phyloP scores from a whole-genome alignment of 2,113 vertebrate genomes.

The mouse (Mus musculus) region DNA sequence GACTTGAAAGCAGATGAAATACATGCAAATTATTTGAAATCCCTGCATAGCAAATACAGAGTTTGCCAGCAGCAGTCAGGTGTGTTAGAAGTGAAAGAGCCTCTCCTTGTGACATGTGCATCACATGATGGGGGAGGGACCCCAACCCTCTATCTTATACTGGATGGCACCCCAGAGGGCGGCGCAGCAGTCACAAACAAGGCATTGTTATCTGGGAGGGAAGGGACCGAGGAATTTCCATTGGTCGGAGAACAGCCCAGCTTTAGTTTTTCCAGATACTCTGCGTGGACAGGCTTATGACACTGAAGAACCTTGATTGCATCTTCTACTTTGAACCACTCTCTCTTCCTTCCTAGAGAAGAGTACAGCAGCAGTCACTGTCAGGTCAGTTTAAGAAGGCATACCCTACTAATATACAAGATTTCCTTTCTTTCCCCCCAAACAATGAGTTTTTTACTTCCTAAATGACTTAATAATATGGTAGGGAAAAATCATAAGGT shows the following conservation, averaged over 20 bases:
- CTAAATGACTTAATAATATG: not conserved
- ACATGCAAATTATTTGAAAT: constrained; percentile 82
- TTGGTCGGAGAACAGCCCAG: constrained; percentile 91
- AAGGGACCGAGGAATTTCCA: constrained; percentile 88
- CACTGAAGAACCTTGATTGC: constrained; percentile 96
- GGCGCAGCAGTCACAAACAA: constrained; percentile 92
- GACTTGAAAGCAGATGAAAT: constrained; percentile 81
- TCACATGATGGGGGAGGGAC: constrained; percentile 69
- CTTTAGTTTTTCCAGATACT: constrained; percentile 95
- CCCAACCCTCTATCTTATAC: constrained; percentile 91
- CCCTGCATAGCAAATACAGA: constrained; percentile 79
- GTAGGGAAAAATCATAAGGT: not conserved
- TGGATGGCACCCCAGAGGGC: constrained; percentile 91
- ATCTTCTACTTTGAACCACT: constrained; percentile 98
- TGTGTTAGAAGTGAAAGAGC: constrained; percentile 79
- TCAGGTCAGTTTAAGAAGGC: not conserved
- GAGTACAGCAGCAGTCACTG: not conserved
- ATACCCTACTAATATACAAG: not conserved
- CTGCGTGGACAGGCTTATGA: constrained; percentile 97
- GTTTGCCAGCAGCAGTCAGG: constrained; percentile 84
- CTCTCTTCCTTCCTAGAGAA: constrained; percentile 94
- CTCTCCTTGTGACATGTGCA: constrained; percentile 66
- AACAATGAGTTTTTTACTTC: not conserved
- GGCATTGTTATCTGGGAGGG: constrained; percentile 88
- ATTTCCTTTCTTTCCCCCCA: not conserved